Conservation (phyloP, 2,113 vertebrate species). For the Syrrhaptes paradoxus region DNA sequence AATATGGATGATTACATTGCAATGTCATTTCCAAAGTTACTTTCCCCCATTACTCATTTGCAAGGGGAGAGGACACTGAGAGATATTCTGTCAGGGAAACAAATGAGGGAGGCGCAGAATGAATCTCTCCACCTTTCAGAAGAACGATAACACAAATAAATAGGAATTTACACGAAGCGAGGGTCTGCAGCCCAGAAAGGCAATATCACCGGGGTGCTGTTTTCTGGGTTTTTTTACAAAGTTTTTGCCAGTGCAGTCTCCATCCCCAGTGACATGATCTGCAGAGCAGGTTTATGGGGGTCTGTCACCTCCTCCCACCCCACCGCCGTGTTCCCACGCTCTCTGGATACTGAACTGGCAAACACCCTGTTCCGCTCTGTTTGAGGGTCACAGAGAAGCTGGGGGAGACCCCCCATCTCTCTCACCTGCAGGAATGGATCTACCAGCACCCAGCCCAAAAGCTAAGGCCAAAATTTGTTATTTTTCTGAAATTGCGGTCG, state of each 20-base stretch:
- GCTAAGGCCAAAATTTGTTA: too few relatives aligned
- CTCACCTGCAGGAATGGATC: accelerated
- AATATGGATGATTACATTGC: conserved; percentile 83
- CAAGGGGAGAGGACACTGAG: conserved; percentile 57
- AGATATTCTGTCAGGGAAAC: conserved; percentile 49
- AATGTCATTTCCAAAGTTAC: conserved; percentile 81
- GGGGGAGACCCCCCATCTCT: background rate
- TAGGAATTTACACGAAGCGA: background rate
- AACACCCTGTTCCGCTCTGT: background rate
- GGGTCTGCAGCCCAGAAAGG: background rate
- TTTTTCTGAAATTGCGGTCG: background rate
- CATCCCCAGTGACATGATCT: background rate
- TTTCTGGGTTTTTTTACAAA: background rate
- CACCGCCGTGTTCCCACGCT: accelerated
- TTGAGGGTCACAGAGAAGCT: background rate
- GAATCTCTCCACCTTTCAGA: conserved; percentile 51
- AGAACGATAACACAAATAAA: conserved; percentile 50
- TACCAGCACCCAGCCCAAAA: background rate
- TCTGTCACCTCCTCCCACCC: conserved; percentile 10
- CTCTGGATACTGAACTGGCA: background rate
- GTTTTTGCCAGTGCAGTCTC: background rate
- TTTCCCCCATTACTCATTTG: conserved; percentile 77
- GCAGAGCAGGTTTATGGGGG: background rate
- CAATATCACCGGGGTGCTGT: accelerated
- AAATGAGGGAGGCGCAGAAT: background rate